These are phyloP conservation scores for Ephialtes manifestator DNA, from an alignment of 2,888 invertebrate species.

Conservation along the genomic window DNA sequence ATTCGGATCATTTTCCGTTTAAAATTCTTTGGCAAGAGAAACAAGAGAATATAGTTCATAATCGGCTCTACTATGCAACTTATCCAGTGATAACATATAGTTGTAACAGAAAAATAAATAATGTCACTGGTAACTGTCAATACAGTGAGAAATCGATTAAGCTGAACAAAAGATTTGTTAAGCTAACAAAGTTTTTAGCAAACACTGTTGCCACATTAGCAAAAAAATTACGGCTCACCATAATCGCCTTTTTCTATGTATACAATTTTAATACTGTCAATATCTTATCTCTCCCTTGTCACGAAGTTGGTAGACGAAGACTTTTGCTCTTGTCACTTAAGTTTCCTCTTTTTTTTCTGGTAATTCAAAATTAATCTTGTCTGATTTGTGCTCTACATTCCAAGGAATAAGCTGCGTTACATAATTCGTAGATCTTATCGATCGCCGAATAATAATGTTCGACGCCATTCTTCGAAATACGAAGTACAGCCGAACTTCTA, in stretches of 20 bases:
- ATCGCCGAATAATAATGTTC: conserved; percentile 14
- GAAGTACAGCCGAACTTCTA: conserved; percentile 33
- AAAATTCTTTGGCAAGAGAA: background rate
- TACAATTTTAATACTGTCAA: too few species aligned
- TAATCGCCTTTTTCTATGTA: too few species aligned
- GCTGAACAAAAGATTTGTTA: too few species aligned
- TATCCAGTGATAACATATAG: background rate
- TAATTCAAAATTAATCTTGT: background rate
- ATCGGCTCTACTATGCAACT: background rate
- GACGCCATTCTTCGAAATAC: background rate
- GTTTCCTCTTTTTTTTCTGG: background rate
- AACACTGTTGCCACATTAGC: too few species aligned
- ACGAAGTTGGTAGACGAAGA: background rate
- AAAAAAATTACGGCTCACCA: too few species aligned
- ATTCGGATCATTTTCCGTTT: background rate
- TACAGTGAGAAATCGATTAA: background rate
- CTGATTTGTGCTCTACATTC: background rate
- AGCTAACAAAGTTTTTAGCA: too few species aligned
- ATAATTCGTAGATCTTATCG: conserved; percentile 25
- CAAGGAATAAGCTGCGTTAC: background rate
- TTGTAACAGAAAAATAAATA: background rate
- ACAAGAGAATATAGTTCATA: background rate
- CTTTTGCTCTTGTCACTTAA: background rate
- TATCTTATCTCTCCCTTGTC: background rate
- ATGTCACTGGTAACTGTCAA: background rate